Evolutionary conservation across 2,113 vertebrate species (phyloP).

Genomic region (Tamias sibiricus): DNA sequence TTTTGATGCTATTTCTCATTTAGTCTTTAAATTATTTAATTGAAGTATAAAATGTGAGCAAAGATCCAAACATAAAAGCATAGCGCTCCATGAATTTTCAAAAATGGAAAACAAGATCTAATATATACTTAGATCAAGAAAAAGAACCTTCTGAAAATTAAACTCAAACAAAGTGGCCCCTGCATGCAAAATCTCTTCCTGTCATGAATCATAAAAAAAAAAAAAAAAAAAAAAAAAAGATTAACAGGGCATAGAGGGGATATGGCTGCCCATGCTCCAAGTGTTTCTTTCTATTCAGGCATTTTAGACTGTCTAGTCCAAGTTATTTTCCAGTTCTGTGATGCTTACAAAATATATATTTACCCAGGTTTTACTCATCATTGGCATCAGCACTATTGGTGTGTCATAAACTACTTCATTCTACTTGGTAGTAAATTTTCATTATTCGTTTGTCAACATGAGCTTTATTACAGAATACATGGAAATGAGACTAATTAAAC

Average conservation of each 20-base stretch:
- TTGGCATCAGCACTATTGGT: neutral
- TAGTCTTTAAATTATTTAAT: conserved; percentile 43
- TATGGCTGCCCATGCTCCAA: neutral
- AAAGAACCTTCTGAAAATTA: neutral
- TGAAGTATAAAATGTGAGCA: neutral
- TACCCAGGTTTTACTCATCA: neutral
- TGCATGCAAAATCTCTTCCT: neutral
- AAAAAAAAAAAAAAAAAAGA: neutral
- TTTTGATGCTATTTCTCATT: conserved; percentile 54
- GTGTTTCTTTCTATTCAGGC: neutral
- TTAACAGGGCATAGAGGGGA: neutral
- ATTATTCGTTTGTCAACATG: neutral
- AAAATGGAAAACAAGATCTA: neutral
- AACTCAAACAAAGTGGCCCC: neutral
- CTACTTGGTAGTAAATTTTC: neutral
- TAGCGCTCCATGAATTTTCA: conserved; percentile 8
- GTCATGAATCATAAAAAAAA: neutral
- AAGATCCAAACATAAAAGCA: neutral
- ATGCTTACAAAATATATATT: neutral
- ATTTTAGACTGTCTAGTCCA: neutral
- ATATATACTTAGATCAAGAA: neutral
- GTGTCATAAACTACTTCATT: neutral
- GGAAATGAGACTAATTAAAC: neutral
- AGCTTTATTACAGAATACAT: neutral
- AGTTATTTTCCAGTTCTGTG: conserved; percentile 29